phyloP scores from a whole-genome alignment of 2,797 vertebrate genomes.

The Anguilla anguilla region DNA sequence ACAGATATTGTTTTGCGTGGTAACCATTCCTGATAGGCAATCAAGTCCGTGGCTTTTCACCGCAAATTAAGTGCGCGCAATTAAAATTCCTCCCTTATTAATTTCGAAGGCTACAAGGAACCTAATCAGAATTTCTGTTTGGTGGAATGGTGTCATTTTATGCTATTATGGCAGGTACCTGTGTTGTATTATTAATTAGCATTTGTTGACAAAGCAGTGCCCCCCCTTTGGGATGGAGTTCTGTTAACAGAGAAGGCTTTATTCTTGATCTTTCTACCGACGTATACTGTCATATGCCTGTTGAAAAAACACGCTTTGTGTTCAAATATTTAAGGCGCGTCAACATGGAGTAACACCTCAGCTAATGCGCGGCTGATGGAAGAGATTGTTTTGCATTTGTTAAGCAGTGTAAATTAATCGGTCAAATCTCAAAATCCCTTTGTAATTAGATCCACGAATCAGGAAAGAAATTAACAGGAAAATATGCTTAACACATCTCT shows the following conservation, averaged over 20 bases:
- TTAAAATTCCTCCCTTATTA: slow-evolving; percentile 37
- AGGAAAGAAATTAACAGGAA: slow-evolving; percentile 34
- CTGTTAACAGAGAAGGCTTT: slow-evolving; percentile 57
- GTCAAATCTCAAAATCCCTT: slow-evolving; percentile 51
- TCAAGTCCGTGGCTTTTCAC: slow-evolving; percentile 16
- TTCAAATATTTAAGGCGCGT: slow-evolving; percentile 69
- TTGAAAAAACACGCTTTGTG: slow-evolving; percentile 56
- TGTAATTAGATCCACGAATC: slow-evolving; percentile 51
- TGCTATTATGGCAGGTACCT: slow-evolving; percentile 60
- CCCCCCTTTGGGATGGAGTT: slow-evolving; percentile 57
- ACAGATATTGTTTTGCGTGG: background rate
- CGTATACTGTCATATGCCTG: slow-evolving; percentile 51
- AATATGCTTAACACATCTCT: background rate
- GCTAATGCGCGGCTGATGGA: slow-evolving; percentile 61
- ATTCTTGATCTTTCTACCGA: slow-evolving; percentile 62
- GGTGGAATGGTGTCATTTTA: slow-evolving; percentile 58
- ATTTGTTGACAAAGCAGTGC: slow-evolving; percentile 66
- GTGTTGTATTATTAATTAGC: slow-evolving; percentile 69
- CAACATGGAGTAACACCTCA: slow-evolving; percentile 60
- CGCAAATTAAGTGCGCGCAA: slow-evolving; percentile 19
- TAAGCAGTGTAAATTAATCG: slow-evolving; percentile 62
- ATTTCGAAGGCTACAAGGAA: slow-evolving; percentile 49
- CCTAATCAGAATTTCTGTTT: slow-evolving; percentile 64
- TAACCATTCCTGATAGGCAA: slow-evolving; percentile 17
- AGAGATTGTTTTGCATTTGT: slow-evolving; percentile 56